phyloP scores from a whole-genome alignment of 2,797 vertebrate genomes.

The Coreius guichenoti region DNA sequence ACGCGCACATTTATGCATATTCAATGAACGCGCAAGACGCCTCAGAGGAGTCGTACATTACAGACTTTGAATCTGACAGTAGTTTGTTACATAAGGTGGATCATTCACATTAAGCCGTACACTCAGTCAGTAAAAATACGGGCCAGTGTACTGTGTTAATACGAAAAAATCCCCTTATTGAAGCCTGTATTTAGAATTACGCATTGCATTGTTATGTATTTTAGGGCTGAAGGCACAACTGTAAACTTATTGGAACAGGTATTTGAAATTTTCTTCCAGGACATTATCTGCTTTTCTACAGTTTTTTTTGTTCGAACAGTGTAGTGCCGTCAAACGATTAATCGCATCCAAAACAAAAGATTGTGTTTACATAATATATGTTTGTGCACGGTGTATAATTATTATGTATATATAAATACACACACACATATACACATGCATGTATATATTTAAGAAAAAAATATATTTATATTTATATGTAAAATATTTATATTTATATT shows the following conservation, averaged over 20 bases:
- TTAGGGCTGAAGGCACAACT: neutral
- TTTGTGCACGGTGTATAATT: too few relatives aligned
- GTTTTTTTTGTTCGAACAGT: neutral
- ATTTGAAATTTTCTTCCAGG: neutral
- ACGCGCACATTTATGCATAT: constrained; percentile 7
- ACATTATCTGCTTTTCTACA: neutral
- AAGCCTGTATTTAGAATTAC: neutral
- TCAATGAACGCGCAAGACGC: constrained; percentile 1
- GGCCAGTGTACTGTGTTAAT: neutral
- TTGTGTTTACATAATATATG: too few relatives aligned
- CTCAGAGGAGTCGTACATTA: constrained; percentile 10
- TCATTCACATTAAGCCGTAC: neutral
- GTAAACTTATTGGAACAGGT: neutral
- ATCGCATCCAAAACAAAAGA: too few relatives aligned
- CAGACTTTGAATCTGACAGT: neutral
- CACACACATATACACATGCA: too few relatives aligned
- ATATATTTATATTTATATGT: too few relatives aligned
- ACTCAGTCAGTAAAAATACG: neutral
- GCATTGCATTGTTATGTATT: neutral
- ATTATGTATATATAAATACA: too few relatives aligned
- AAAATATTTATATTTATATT: too few relatives aligned
- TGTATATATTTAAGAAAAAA: too few relatives aligned
- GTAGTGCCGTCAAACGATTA: neutral
- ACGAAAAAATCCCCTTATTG: neutral
- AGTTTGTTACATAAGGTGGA: constrained; percentile 17